phyloP scores from a whole-genome alignment of 2,888 invertebrate genomes.

The Macaria liturata region DNA sequence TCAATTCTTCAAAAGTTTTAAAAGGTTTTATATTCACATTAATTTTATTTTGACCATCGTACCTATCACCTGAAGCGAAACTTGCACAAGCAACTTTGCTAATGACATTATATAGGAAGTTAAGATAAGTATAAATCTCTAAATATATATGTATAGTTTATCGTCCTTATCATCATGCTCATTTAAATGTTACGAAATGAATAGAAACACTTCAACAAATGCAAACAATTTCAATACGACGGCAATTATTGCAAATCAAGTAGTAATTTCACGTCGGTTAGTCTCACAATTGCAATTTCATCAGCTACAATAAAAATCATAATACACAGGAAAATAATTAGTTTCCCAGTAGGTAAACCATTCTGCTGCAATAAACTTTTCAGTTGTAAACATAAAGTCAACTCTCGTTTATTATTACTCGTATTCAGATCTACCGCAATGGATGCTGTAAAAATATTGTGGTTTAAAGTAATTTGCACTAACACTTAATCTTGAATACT shows the following conservation, averaged over 20 bases:
- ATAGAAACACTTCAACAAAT: not conserved
- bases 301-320: conserved; percentile 16
- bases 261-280: not conserved
- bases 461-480: too few species aligned
- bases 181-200: not conserved
- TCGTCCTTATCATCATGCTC: too few species aligned
- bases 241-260: conserved; percentile 6
- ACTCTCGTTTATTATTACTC: too few species aligned
- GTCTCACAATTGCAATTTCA: conserved; percentile 17
- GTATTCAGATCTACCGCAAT: conserved; percentile 29
- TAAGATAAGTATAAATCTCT: too few species aligned
- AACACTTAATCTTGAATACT: too few species aligned
- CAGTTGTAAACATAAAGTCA: conserved; percentile 27
- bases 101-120: too few species aligned
- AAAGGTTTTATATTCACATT: too few species aligned
- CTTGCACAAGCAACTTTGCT: too few species aligned
- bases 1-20: too few species aligned
- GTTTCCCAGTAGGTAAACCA: conserved; percentile 16
- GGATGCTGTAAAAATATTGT: not conserved
- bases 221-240: conserved; percentile 5
- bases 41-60: too few species aligned
- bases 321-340: conserved; percentile 22
- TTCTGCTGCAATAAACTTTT: conserved; percentile 24
- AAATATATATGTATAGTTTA: too few species aligned
- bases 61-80: too few species aligned